Evolutionary conservation across 2,888 invertebrate species (phyloP).

Genomic region (Auanema freiburgensis): DNA sequence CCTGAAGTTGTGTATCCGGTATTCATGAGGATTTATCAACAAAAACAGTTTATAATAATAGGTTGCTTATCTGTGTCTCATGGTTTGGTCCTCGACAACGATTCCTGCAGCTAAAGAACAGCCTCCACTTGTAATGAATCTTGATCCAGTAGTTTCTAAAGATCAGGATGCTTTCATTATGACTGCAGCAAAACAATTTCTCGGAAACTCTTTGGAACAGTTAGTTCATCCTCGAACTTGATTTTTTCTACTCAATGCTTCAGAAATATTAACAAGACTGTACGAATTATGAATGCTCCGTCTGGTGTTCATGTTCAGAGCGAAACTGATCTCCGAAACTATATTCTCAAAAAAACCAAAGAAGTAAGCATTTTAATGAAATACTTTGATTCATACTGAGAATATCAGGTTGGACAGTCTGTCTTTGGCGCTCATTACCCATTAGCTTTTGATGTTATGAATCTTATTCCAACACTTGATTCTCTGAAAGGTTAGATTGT

Average conservation of each 20-base stretch:
- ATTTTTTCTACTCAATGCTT: neutral
- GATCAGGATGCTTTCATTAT: slow-evolving; percentile 11
- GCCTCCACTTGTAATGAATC: slow-evolving; percentile 27
- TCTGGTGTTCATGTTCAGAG: slow-evolving; percentile 2
- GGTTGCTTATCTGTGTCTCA: slow-evolving; percentile 33
- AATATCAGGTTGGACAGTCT: slow-evolving; percentile 5
- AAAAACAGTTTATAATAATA: neutral
- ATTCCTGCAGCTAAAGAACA: slow-evolving; percentile 40
- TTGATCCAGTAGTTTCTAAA: slow-evolving; percentile 23
- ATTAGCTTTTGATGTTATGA: slow-evolving; percentile 7
- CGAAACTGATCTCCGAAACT: slow-evolving; percentile 8
- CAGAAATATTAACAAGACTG: slow-evolving; percentile 4
- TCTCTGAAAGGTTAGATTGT: neutral
- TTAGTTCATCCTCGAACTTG: slow-evolving; percentile 1
- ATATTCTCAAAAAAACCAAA: slow-evolving; percentile 11
- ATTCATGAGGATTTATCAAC: no score
- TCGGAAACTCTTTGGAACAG: neutral
- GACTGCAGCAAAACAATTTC: slow-evolving; percentile 1
- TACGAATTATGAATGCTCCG: neutral
- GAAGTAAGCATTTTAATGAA: neutral
- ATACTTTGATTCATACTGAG: neutral
- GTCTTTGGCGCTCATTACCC: slow-evolving; percentile 15
- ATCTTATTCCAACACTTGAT: neutral
- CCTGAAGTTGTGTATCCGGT: slow-evolving; percentile 45
- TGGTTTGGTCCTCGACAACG: slow-evolving; percentile 36